phyloP scores from a whole-genome alignment of 2,797 vertebrate species.

The Ciconia nigra region DNA sequence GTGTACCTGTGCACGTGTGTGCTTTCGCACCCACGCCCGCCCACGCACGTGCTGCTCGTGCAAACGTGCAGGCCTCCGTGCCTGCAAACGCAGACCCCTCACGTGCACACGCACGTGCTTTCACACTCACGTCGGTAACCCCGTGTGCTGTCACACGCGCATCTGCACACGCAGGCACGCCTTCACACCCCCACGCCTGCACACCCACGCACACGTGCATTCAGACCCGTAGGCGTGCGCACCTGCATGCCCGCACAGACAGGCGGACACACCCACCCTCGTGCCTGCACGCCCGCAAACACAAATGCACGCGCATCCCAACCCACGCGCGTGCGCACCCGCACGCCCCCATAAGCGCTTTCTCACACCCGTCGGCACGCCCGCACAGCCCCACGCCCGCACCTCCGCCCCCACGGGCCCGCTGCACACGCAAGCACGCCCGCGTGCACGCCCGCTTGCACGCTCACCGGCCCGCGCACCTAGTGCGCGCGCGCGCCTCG shows the following conservation, averaged over 20 bases:
- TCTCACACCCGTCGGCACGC: no score
- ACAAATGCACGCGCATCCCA: neutral
- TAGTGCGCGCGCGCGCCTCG: no score
- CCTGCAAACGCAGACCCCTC: neutral
- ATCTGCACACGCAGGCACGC: neutral
- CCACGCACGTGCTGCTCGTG: neutral
- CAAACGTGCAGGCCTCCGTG: neutral
- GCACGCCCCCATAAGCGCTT: no score
- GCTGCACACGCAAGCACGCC: no score
- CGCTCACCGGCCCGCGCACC: no score
- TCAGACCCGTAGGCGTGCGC: neutral
- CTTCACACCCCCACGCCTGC: neutral
- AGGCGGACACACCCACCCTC: no score
- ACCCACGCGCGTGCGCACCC: neutral
- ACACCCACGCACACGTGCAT: neutral
- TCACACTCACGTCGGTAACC: no score
- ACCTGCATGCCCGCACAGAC: no score
- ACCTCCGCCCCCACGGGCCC: no score
- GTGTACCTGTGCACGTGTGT: accelerated
- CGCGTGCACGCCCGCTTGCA: no score
- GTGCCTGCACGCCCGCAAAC: neutral
- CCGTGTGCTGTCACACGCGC: neutral
- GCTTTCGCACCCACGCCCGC: no score
- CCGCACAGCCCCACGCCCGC: neutral
- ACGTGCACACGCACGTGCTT: no score